Evolutionary conservation across 2,888 invertebrate genomes (phyloP).

Genomic region (Pyrgus malvae): DNA sequence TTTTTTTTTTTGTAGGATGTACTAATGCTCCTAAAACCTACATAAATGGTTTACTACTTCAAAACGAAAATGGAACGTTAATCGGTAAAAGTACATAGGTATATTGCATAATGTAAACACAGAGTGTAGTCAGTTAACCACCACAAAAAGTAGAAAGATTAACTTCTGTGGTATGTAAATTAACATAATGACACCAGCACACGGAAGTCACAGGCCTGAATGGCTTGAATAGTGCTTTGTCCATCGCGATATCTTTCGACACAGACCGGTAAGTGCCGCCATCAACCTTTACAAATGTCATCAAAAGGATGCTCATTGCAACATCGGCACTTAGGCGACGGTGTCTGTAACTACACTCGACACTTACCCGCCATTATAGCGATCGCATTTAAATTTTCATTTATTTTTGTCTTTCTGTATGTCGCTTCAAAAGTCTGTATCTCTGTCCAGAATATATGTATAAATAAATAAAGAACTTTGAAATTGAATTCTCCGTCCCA

Average conservation of each 20-base stretch:
- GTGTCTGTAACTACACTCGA: background rate
- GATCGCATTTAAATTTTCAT: too few relatives aligned
- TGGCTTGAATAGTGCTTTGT: conserved; percentile 13
- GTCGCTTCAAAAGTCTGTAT: too few relatives aligned
- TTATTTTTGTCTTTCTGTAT: too few relatives aligned
- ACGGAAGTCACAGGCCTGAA: conserved; percentile 9
- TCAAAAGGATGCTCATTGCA: conserved; percentile 34
- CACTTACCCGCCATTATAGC: too few relatives aligned
- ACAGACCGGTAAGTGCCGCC: conserved; percentile 20
- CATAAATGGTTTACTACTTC: background rate
- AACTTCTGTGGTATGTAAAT: conserved; percentile 15
- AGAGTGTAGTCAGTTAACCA: conserved; percentile 1
- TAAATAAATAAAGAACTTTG: too few relatives aligned
- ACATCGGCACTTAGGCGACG: conserved; percentile 13
- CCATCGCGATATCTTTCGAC: conserved; percentile 16
- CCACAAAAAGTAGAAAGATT: conserved; percentile 6
- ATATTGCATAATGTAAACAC: conserved; percentile 4
- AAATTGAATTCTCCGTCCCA: too few relatives aligned
- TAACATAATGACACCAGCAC: background rate
- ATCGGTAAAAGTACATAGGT: background rate
- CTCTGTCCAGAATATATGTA: too few relatives aligned
- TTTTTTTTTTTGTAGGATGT: too few relatives aligned
- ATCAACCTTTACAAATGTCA: conserved; percentile 38
- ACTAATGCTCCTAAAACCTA: too few relatives aligned
- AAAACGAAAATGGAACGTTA: background rate